Base-by-base conservation (phyloP, 2,888 invertebrate genomes). In the Carcina quercana region DNA sequence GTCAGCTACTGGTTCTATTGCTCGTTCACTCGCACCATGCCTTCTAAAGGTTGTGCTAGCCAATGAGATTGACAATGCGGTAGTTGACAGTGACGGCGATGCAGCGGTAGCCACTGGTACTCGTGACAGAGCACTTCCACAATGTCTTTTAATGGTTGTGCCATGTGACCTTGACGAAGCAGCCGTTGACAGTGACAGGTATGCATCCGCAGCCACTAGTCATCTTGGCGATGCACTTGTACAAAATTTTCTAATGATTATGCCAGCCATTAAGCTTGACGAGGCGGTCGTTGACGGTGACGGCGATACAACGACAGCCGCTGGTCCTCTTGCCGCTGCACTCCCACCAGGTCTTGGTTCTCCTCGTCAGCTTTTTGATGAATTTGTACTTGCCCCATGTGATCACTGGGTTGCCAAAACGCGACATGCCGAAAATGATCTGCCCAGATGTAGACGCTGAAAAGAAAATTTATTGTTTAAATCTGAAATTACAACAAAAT, bases 11-110 rank as follows among this genome's bases (percentile, higher is more conserved):
- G 7, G 44, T 59, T 59, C 74, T 78, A 42, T 73, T 63, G 1
- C 66, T 63, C 1, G 64, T 62, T 26, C 80, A 80, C 50, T 78
- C 78, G 79, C 79, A 80, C 75, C 78, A 79, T 10, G 74, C 73
- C 51, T 78, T 79, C n/a, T n/a, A n/a, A n/a, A n/a, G n/a, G n/a
- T n/a, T n/a, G n/a, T n/a, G n/a, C n/a, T n/a, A n/a, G n/a, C n/a
- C n/a, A n/a, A n/a, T n/a, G n/a, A n/a, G n/a, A n/a, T n/a, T n/a
- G n/a, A n/a, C n/a, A n/a, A n/a, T n/a, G n/a, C n/a, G n/a, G n/a
- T n/a, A n/a, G n/a, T n/a, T n/a, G n/a, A n/a, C n/a, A n/a, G n/a
- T n/a, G n/a, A n/a, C n/a, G n/a, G n/a, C n/a, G n/a, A n/a, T n/a
- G n/a, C n/a, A n/a, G n/a, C n/a, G n/a, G n/a, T n/a, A n/a, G n/a